Evolutionary conservation across 2,113 vertebrate genomes (phyloP).

Genomic region (Lycaon pictus): DNA sequence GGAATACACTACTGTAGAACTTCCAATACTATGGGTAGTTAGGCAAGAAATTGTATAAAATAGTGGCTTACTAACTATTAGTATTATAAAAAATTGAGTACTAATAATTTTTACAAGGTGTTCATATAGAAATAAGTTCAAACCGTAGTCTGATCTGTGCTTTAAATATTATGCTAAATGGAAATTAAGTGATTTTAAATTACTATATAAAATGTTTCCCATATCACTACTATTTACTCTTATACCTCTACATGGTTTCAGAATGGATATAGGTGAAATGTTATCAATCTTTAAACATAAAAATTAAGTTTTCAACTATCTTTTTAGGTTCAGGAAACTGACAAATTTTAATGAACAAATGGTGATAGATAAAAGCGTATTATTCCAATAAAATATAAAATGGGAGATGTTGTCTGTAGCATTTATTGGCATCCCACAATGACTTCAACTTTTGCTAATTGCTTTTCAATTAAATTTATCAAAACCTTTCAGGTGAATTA

Average conservation of each 20-base stretch:
- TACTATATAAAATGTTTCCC: not conserved
- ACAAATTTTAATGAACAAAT: not conserved
- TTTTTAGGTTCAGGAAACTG: not conserved
- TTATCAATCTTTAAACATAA: not conserved
- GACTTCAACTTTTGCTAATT: not conserved
- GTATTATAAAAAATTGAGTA: not conserved
- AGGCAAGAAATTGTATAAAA: not conserved
- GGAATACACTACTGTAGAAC: not conserved
- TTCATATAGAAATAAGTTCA: not conserved
- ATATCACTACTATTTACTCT: not conserved
- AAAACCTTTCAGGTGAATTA: not conserved
- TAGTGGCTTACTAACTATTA: not conserved
- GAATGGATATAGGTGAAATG: not conserved
- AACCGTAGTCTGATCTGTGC: not conserved
- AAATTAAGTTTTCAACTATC: not conserved
- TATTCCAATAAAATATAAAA: not conserved
- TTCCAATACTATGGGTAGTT: not conserved
- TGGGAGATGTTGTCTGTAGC: not conserved
- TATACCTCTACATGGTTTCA: not conserved
- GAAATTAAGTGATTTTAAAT: not conserved
- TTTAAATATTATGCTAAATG: not conserved
- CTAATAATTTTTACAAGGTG: not conserved
- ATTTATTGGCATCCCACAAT: not conserved
- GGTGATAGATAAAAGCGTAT: not conserved
- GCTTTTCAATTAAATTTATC: not conserved